Evolutionary conservation across 37 sponge, comb jelly and placozoan genomes (phyloP).

Genomic region (Agelas oroides): DNA sequence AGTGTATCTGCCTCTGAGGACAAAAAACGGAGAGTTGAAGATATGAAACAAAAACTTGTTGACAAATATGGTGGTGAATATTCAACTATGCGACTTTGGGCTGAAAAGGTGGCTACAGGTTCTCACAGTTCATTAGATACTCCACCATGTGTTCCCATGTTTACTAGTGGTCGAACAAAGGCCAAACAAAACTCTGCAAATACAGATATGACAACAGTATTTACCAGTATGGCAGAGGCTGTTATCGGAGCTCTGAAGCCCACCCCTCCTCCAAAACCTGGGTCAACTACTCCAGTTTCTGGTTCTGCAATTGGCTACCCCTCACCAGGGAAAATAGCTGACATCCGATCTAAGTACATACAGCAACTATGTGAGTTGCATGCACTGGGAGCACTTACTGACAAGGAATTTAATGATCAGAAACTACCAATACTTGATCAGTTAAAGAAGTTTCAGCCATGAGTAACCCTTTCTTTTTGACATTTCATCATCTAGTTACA

Average conservation of each 20-base stretch:
- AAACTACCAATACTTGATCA: neutral
- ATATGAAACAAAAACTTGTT: no score
- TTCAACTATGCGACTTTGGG: no score
- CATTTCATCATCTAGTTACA: neutral
- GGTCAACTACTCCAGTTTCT: neutral
- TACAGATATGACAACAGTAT: neutral
- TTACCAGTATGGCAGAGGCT: neutral
- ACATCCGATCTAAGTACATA: neutral
- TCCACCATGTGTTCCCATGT: slow-evolving; percentile 1
- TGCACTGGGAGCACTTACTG: neutral
- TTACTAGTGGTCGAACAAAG: neutral
- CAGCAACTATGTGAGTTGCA: neutral
- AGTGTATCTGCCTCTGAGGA: no score
- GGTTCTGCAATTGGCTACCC: neutral
- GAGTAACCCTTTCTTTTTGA: no score
- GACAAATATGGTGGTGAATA: no score
- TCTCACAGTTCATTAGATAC: neutral
- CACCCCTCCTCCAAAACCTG: no score
- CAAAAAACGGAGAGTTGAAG: no score
- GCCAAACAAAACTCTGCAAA: neutral
- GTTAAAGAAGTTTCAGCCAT: neutral
- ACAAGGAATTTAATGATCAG: neutral
- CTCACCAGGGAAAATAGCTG: neutral
- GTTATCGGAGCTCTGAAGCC: neutral
- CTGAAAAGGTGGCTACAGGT: no score